phyloP scores from a whole-genome alignment of 2,888 invertebrate species.

The Polyploca ridens region DNA sequence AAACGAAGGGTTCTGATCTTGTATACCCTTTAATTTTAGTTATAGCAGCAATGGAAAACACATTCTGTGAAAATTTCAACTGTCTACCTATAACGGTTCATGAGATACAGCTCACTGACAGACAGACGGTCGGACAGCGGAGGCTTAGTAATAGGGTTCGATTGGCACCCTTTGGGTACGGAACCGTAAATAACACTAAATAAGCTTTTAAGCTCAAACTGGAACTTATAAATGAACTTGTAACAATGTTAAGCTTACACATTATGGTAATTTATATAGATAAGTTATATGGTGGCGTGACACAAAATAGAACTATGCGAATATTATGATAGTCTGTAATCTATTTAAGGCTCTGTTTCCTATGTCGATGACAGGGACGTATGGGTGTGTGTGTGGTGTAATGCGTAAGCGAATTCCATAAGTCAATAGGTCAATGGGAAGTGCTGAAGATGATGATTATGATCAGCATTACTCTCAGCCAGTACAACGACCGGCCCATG shows the following conservation, averaged over 20 bases:
- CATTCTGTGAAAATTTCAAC: too few species aligned
- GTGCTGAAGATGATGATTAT: too few species aligned
- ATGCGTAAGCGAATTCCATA: neutral
- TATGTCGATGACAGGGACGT: slow-evolving; percentile 20
- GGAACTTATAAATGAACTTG: slow-evolving; percentile 1
- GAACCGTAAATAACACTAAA: neutral
- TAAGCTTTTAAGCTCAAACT: neutral
- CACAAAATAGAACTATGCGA: slow-evolving; percentile 1
- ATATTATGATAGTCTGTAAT: neutral
- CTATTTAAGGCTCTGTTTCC: slow-evolving; percentile 16
- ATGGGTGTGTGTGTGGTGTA: slow-evolving; percentile 1
- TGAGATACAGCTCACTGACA: too few species aligned
- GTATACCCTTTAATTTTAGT: too few species aligned
- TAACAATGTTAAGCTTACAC: neutral
- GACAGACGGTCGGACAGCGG: too few species aligned
- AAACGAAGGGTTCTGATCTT: too few species aligned
- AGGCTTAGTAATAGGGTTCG: too few species aligned
- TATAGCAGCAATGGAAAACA: too few species aligned
- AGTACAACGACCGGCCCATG: too few species aligned
- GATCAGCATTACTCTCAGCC: too few species aligned
- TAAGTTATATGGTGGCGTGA: slow-evolving; percentile 5
- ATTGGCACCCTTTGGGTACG: too few species aligned
- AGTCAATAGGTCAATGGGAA: neutral
- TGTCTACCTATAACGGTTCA: too few species aligned
- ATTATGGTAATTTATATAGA: slow-evolving; percentile 7